Evolutionary conservation across 2,888 invertebrate species (phyloP).

Genomic region (Hydraecia micacea): DNA sequence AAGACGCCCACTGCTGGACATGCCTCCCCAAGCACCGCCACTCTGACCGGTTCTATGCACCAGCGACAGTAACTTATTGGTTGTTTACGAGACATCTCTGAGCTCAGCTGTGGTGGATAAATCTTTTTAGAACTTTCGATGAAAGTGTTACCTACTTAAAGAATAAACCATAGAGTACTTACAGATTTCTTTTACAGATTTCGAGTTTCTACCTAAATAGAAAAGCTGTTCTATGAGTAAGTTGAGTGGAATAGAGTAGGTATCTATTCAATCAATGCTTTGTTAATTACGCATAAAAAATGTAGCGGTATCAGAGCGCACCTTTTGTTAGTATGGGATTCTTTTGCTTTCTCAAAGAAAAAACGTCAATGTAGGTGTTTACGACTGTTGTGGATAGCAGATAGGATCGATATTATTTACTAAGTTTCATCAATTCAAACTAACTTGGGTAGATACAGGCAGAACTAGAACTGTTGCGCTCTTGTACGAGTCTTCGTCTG

Average conservation of each 20-base stretch:
- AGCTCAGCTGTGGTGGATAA: background rate
- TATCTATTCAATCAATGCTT: conserved; percentile 23
- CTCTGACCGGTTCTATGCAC: background rate
- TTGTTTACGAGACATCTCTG: background rate
- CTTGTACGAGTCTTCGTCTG: background rate
- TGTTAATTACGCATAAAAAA: conserved; percentile 10
- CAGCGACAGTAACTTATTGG: background rate
- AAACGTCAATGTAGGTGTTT: background rate
- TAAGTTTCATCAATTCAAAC: background rate
- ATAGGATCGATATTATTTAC: background rate
- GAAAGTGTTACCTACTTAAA: background rate
- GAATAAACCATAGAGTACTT: background rate
- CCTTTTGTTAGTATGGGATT: conserved; percentile 23
- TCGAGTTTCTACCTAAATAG: background rate
- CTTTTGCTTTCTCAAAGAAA: conserved; percentile 21
- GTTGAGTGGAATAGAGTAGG: background rate
- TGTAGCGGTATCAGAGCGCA: conserved; percentile 9
- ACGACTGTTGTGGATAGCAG: background rate
- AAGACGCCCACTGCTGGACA: background rate
- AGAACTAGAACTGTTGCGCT: background rate
- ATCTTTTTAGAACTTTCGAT: background rate
- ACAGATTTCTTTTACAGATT: background rate
- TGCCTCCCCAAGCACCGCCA: background rate
- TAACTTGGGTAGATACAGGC: background rate
- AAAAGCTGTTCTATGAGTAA: background rate